Conservation (phyloP, 1,140 invertebrate species). For the Metaphire vulgaris region DNA sequence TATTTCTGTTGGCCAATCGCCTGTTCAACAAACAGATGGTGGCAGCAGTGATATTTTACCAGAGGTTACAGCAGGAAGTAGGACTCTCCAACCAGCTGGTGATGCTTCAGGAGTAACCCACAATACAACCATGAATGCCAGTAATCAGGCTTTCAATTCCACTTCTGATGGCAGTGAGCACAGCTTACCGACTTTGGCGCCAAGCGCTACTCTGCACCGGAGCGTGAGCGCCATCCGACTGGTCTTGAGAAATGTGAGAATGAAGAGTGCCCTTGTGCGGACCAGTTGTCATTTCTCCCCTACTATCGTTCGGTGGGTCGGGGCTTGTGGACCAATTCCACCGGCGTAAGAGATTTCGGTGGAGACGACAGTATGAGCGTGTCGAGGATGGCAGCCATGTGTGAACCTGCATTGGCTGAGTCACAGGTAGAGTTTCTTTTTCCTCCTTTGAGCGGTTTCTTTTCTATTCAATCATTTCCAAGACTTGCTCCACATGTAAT, state of each 20-base stretch:
- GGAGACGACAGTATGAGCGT: slow-evolving; percentile 32
- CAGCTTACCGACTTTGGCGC: slow-evolving; percentile 31
- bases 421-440: slow-evolving; percentile 93
- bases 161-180: slow-evolving; percentile 22
- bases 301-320: slow-evolving; percentile 29
- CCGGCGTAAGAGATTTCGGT: slow-evolving; percentile 21
- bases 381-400: slow-evolving; percentile 37
- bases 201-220: slow-evolving; percentile 33
- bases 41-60: not conserved
- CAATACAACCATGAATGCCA: no score
- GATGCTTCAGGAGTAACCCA: not conserved
- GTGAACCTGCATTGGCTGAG: slow-evolving; percentile 58
- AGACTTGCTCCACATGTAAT: no score
- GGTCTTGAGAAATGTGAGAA: slow-evolving; percentile 36
- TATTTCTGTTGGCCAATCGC: not conserved
- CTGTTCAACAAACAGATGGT: not conserved
- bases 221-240: slow-evolving; percentile 23
- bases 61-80: not conserved
- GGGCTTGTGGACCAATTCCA: not conserved
- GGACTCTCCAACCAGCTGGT: not conserved
- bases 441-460: no score
- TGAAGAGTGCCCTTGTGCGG: slow-evolving; percentile 60
- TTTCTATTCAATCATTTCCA: no score
- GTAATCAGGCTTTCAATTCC: not conserved
- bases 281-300: not conserved